Conservation (phyloP, 2,113 vertebrate genomes). For the Cyphomyrus discorhynchus region DNA sequence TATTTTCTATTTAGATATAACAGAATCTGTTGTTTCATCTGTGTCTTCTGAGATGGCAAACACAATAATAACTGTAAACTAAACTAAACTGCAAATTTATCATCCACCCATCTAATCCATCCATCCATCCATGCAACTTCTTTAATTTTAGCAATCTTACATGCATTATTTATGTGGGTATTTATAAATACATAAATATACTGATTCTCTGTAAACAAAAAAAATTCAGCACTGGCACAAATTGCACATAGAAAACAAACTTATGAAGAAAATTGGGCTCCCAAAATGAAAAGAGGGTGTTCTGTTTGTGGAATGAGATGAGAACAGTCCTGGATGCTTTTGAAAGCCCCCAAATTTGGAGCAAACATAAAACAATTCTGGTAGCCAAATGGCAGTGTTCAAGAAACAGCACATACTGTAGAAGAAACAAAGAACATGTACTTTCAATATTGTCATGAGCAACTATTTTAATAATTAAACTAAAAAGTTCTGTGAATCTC, state of each 20-base stretch:
- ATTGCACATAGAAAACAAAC: background rate
- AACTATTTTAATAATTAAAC: background rate
- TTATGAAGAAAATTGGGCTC: background rate
- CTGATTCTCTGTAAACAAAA: background rate
- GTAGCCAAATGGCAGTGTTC: background rate
- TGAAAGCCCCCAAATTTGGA: background rate
- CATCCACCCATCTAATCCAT: background rate
- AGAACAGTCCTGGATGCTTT: background rate
- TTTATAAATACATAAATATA: background rate
- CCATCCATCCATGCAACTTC: background rate
- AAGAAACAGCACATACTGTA: background rate
- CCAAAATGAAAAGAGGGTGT: background rate
- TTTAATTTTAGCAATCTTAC: background rate
- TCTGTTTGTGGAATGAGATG: background rate
- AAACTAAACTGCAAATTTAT: background rate
- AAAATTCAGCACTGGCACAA: background rate
- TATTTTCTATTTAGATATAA: background rate
- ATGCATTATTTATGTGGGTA: background rate
- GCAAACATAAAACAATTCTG: background rate
- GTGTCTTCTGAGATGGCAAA: background rate
- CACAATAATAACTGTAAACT: background rate
- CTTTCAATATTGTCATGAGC: background rate
- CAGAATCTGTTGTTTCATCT: background rate
- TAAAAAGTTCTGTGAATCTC: background rate
- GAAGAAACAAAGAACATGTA: background rate